Evolutionary conservation across 2,113 vertebrate species (phyloP).

Genomic region (Phalacrocorax carbo): DNA sequence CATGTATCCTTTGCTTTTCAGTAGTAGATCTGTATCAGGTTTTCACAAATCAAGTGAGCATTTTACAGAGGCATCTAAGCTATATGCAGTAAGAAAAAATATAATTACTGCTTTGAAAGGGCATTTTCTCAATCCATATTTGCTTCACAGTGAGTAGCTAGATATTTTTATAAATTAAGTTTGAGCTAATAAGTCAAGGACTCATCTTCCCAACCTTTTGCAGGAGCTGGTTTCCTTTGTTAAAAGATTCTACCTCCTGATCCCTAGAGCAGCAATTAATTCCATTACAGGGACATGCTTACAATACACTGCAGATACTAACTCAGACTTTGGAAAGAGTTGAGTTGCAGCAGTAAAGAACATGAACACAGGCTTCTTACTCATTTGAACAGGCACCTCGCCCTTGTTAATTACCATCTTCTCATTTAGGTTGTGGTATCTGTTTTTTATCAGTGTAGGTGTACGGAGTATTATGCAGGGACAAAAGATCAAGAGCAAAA

Average conservation of each 20-base stretch:
- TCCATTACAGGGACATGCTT: not conserved
- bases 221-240: not conserved
- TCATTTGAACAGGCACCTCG: not conserved
- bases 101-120: not conserved
- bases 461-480: not conserved
- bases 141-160: not conserved
- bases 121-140: not conserved
- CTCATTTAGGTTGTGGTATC: not conserved
- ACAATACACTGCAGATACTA: not conserved
- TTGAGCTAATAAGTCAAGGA: not conserved
- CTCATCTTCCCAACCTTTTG: not conserved
- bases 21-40: not conserved
- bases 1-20: not conserved
- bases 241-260: not conserved
- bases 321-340: not conserved
- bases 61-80: not conserved
- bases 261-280: not conserved
- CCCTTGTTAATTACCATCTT: not conserved
- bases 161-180: not conserved
- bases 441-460: not conserved
- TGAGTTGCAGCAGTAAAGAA: not conserved
- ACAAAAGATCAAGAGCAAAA: not conserved
- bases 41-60: not conserved
- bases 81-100: not conserved
- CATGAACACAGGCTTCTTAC: not conserved